Base-by-base conservation (phyloP, 2,113 vertebrate species). In the Apaloderma vittatum region DNA sequence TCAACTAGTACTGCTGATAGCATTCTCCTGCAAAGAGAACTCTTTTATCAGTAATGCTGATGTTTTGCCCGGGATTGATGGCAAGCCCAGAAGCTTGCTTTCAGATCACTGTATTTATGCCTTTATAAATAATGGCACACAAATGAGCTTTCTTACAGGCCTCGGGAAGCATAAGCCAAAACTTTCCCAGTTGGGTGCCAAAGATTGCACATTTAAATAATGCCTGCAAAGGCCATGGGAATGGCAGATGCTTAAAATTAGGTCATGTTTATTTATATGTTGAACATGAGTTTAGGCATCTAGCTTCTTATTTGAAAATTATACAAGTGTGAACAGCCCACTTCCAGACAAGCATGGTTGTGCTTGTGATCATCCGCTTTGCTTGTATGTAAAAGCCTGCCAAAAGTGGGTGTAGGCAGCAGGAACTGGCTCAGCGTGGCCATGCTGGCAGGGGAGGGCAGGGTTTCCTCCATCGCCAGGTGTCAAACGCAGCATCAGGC, bases 191-290 rank as follows among this genome's bases (percentile, higher is more conserved):
- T 27, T 85, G 58, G 43, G 70, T 76, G 81, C 54, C 78, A 90
- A 85, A 85, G 62, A 59, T 13, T 67, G 24, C 34, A 57, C 61
- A 75, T 87, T 93, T 91, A 30, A 84, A 81, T 87, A 80, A 63
- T 74, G 7, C 55, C 78, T 94, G 34, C 40, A 67, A 85, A 89
- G 61, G 57, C 72, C 37, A 57, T 68, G 86, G 79, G 88, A 96
- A 91, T 89, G 70, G 84, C 45, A 85, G 87, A 82, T 91, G 66
- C 84, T 94, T 90, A 65, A 93, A 93, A 91, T 75, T 40, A 79
- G 59, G 84, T 40, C 77, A 72, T 89, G 73, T 91, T 97, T 96
- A 87, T 94, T 94, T 88, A 91, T 85, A 73, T 48, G n/a, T 70
- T 75, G 66, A 87, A 87, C 86, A 85, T 61, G 73, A 24, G n/a